Percentiles rank a stretch among this genome's conserved stretches.
These are phyloP conservation scores for Smutsia temminckii DNA, from an alignment of 2,797 vertebrate species.

Conservation along the genomic window DNA sequence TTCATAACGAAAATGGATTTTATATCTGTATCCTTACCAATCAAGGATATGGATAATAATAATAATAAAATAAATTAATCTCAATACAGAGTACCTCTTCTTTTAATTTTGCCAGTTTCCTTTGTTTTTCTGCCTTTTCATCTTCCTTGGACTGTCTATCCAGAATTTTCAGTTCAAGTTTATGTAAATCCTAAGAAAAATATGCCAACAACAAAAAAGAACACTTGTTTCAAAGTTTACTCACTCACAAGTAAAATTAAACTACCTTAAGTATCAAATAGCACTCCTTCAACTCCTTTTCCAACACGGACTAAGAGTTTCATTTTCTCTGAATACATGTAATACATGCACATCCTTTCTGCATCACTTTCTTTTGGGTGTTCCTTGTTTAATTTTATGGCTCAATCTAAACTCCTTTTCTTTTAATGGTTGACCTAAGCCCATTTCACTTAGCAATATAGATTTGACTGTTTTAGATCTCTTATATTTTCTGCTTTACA, in stretches of 20 bases:
- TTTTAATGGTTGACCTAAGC: not conserved
- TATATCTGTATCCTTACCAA: conserved; percentile 7
- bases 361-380: not conserved
- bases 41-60: conserved; percentile 25
- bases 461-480: not conserved
- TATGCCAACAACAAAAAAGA: not conserved
- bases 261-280: conserved; percentile 3
- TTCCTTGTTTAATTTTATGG: not conserved
- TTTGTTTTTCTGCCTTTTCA: conserved; percentile 87
- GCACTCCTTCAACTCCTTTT: not conserved
- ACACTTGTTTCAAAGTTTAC: not conserved
- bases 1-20: not conserved
- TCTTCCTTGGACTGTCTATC: conserved; percentile 87
- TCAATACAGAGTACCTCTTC: conserved; percentile 86
- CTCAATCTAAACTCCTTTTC: not conserved
- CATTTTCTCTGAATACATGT: not conserved
- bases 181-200: conserved; percentile 89
- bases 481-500: not conserved
- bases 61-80: conserved; percentile 3
- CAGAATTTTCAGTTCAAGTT: conserved; percentile 87
- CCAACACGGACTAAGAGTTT: not conserved
- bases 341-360: not conserved
- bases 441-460: conserved; percentile 23
- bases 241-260: conserved; percentile 38
- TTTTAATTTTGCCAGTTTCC: conserved; percentile 87